Evolutionary conservation across 1,140 invertebrate species (phyloP), one percentile per base, ranked within the genome.

Genomic region (Trichoplusia ni): DNA sequence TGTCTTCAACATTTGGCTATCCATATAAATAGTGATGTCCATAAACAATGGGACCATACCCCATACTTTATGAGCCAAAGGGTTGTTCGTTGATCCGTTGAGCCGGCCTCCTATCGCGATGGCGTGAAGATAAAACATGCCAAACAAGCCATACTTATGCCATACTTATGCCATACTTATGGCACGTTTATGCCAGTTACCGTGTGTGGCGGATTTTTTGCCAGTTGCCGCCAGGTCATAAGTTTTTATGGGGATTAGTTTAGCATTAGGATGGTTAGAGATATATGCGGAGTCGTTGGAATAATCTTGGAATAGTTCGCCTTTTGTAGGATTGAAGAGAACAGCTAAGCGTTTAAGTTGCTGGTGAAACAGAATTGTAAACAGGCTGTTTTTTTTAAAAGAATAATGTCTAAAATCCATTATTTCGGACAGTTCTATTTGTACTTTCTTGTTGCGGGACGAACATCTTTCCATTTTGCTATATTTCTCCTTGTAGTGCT

Each of bases 101-200:
- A 80, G 65, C 71, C 54, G 42, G 61, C 67, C 63, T 69, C 69
- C 66, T 75, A 37, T 44, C 4, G 16, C 19, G 19, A 33, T 58
- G 40, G 64, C 61, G 49, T 60, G 56, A 61, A 49, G 58, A 29
- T 73, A 73, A 75, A 74, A 74, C 70, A 79, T 73, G 67, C 76
- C 66, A 65, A 64, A 65, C 63, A 67, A 67, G 70, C 73, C 63
- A 73, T 64, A 64, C 73, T 75, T 73, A 73, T 63, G 37, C 25
- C 46, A 21, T n/a, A 75, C 74, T 73, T 71, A 79, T 73, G 67
- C 76, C 66, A 65, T 65, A 65, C 63, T 69, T 65, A 67, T 69
- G 70, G 71, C 63, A 73, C 64, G 62, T 75, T 75, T 73, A 73
- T 63, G 37, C 25, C 46, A 21, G 33, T 51, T 60, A 51, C 31